Conservation (phyloP, 2,797 vertebrate species). For the Heteromormyrus szaboi region DNA sequence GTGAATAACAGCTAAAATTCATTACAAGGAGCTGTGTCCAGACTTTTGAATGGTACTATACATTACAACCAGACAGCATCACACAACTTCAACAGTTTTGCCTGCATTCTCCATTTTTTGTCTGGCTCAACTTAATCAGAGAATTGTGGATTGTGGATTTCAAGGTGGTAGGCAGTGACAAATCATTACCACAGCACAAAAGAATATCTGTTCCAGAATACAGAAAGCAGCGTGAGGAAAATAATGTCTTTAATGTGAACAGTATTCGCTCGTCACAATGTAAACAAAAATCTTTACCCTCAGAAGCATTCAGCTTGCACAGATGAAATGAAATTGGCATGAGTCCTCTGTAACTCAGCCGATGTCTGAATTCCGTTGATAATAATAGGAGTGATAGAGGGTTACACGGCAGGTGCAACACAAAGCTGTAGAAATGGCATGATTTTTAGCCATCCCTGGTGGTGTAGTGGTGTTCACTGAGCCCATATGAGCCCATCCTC, state of each 20-base stretch:
- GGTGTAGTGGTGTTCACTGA: not conserved
- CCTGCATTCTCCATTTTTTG: not conserved
- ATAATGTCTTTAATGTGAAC: not conserved
- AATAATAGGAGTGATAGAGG: not conserved
- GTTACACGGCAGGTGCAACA: not conserved
- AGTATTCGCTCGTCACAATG: not conserved
- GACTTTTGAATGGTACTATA: not conserved
- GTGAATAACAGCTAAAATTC: not conserved
- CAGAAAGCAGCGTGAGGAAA: not conserved
- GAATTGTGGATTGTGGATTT: not conserved
- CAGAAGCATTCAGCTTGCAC: not conserved
- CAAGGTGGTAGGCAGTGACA: not conserved
- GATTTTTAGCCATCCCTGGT: not conserved
- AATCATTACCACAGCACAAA: not conserved
- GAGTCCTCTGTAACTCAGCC: not conserved
- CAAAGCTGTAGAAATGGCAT: not conserved
- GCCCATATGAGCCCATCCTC: not conserved
- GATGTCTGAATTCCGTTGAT: not conserved
- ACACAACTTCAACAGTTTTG: not conserved
- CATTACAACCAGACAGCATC: not conserved
- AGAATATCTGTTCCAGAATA: not conserved
- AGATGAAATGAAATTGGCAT: slow-evolving; percentile 1
- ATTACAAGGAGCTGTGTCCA: not conserved
- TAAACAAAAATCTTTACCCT: not conserved
- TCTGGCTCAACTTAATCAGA: not conserved